These are phyloP conservation scores for Maccullochella peelii DNA, from an alignment of 2,113 vertebrate genomes.

Conservation along the genomic window DNA sequence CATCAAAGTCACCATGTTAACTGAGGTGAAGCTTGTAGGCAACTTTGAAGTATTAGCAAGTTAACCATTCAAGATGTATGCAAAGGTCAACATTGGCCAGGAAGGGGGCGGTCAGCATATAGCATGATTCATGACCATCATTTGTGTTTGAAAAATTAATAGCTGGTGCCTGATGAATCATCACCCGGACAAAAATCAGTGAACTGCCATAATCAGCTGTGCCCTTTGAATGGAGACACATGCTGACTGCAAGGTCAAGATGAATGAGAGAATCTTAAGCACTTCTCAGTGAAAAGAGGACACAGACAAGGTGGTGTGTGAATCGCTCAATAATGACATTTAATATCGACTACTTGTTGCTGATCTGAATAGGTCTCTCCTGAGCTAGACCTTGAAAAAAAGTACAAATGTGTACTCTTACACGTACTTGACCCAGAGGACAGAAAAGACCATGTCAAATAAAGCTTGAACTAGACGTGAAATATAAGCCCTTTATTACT, in stretches of 20 bases:
- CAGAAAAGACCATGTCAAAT: neutral
- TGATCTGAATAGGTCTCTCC: slow-evolving; percentile 34
- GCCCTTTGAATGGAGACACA: slow-evolving; percentile 58
- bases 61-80: slow-evolving; percentile 64
- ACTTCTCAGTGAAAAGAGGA: slow-evolving; percentile 52
- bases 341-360: slow-evolving; percentile 72
- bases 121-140: slow-evolving; percentile 78
- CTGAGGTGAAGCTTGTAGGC: slow-evolving; percentile 2
- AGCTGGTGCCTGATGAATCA: slow-evolving; percentile 72
- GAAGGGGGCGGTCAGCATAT: slow-evolving; percentile 54
- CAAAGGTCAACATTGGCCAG: slow-evolving; percentile 70
- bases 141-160: slow-evolving; percentile 77
- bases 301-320: slow-evolving; percentile 39
- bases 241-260: slow-evolving; percentile 71
- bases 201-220: slow-evolving; percentile 45
- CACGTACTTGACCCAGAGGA: slow-evolving; percentile 9
- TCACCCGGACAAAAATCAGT: slow-evolving; percentile 58
- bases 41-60: slow-evolving; percentile 47
- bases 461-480: neutral
- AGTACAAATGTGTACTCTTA: slow-evolving; percentile 3
- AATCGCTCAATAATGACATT: slow-evolving; percentile 70
- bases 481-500: neutral
- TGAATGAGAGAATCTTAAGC: slow-evolving; percentile 56
- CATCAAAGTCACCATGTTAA: slow-evolving; percentile 27
- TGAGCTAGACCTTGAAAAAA: slow-evolving; percentile 25